Evolutionary conservation across 2,797 vertebrate species (phyloP).

Genomic region (Diplodus sargus): DNA sequence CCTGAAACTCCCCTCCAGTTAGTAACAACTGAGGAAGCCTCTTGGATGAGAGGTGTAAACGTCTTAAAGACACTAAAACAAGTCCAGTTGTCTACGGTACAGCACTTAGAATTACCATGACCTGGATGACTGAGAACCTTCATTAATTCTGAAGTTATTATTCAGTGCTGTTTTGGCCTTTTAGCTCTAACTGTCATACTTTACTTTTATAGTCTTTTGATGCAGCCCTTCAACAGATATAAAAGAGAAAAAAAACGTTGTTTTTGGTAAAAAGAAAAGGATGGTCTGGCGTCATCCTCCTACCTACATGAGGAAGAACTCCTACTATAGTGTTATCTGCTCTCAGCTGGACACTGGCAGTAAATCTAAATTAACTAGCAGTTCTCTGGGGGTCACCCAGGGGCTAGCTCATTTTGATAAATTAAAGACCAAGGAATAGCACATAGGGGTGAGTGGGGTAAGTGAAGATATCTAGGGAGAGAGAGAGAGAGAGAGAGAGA

Average conservation of each 20-base stretch:
- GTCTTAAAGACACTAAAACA: no score
- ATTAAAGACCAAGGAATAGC: constrained; percentile 78
- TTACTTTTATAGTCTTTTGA: not conserved
- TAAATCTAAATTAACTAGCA: constrained; percentile 90
- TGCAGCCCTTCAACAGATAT: not conserved
- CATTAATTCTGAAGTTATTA: no score
- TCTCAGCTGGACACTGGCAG: constrained; percentile 74
- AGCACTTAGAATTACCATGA: no score
- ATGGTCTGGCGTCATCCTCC: constrained; percentile 56
- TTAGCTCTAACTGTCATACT: not conserved
- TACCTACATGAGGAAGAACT: constrained; percentile 73
- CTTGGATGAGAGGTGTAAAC: no score
- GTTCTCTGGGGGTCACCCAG: constrained; percentile 80
- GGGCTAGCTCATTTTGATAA: constrained; percentile 81
- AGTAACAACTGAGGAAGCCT: no score
- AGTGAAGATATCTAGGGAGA: constrained; percentile 20
- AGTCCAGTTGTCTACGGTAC: no score
- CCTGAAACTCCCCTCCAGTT: no score
- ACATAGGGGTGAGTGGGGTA: constrained; percentile 18
- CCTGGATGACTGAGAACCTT: no score
- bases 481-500: constrained; percentile 5
- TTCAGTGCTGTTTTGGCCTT: not conserved
- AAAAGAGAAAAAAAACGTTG: not conserved
- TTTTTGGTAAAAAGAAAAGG: constrained; percentile 23
- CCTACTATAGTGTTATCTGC: constrained; percentile 78